phyloP scores from a whole-genome alignment of 2,113 vertebrate species.

The Larimichthys polyactis region DNA sequence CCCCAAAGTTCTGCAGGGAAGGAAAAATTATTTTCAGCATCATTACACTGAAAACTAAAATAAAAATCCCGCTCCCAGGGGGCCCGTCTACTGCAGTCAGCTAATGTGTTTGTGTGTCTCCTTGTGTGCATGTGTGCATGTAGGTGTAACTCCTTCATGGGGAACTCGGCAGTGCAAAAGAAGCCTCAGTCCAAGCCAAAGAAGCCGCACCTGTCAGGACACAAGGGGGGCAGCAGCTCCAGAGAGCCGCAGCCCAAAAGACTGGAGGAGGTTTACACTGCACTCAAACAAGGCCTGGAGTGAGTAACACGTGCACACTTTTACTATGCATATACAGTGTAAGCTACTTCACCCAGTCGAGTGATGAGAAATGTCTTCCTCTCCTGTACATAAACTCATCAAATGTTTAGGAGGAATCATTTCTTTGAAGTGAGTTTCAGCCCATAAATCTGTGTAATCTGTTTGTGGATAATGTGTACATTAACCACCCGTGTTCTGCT shows the following conservation, averaged over 20 bases:
- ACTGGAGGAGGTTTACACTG: conserved; percentile 93
- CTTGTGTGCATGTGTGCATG: conserved; percentile 46
- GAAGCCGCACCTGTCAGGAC: conserved; percentile 92
- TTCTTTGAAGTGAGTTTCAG: not conserved
- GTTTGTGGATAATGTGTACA: not conserved
- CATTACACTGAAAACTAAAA: not conserved
- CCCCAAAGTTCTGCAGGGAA: not conserved
- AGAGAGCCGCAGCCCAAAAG: conserved; percentile 95
- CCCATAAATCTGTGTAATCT: not conserved
- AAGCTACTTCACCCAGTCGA: not conserved
- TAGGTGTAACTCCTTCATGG: conserved; percentile 98
- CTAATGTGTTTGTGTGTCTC: not conserved
- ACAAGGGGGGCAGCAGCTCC: conserved; percentile 90
- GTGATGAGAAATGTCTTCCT: not conserved
- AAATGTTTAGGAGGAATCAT: not conserved
- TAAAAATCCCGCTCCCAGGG: not conserved
- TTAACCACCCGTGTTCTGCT: not conserved
- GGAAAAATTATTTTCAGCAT: not conserved
- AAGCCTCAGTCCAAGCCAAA: conserved; percentile 96
- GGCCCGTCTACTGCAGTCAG: not conserved
- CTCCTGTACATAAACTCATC: not conserved
- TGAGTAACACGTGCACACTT: conserved; percentile 81
- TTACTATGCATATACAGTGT: not conserved
- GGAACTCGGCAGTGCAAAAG: conserved; percentile 92
- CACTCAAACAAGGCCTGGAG: conserved; percentile 94